Evolutionary conservation across 2,797 vertebrate species (phyloP), one percentile per base, ranked within the genome.

Genomic region (Pantherophis alleghaniensis): DNA sequence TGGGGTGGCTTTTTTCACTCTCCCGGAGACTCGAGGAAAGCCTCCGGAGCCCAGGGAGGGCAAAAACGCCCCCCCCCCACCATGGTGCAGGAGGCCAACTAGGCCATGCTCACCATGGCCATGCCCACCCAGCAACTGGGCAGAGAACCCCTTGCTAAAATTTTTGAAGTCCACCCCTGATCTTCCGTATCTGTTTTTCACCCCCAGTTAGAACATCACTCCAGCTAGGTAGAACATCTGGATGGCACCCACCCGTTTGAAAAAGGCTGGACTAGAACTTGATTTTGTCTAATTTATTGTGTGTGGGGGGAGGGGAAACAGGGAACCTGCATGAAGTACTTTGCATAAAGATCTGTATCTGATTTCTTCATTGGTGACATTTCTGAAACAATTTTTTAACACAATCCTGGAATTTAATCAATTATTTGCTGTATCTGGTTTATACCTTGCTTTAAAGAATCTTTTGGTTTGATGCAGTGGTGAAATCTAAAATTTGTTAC

Each of bases 291-390:
- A 16, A 11, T 66, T 51, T 10, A 28, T 69, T 57, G 56, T 42
- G 42, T 42, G 42, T 42, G 42, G 0, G 56, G 24, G 24, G 22
- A 0, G 24, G 9, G 0, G 0, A 7, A 18, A 18, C 18, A 53
- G 28, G 18, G 42, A 55, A 55, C 69, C 5, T 56, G 1, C n/a
- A 55, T 57, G 86, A 53, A 87, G 9, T 42, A 79, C 74, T 79
- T 47, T 79, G 20, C 4, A 79, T 79, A 42, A 79, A 42, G 66
- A 69, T 74, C 12, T 86, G 11, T 24, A 86, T 55, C 86, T 55
- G 51, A 87, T 16, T 51, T 87, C 86, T 55, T 87, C 42, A 55
- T 28, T 26, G n/a, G 11, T 55, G 5, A 16, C 51, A 47, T n/a
- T 87, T 28, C 86, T 28, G 51, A 87, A 87, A 87, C 86, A 87